Evolutionary conservation across 2,113 vertebrate genomes (phyloP), one percentile per base, ranked within the genome.

Genomic region (Neomonachus schauinslandi): DNA sequence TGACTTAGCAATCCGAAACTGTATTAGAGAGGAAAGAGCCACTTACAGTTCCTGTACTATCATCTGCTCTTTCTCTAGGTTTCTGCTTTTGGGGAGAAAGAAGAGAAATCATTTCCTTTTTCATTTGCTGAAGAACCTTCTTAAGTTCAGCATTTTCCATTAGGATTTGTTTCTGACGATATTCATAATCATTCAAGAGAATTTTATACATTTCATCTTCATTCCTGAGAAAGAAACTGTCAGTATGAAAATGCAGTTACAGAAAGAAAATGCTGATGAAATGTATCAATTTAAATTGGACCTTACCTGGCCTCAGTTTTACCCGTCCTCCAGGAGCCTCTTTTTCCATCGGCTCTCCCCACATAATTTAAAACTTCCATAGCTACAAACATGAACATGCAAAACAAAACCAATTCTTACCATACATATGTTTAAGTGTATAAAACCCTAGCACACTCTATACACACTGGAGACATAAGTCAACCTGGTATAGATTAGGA

Each of bases 91-190:
- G 97, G 46, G 99, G 99, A 98, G 99, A 99, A 80, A 99, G 98
- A 96, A 99, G 99, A 53, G 99, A 99, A 77, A 99, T 99, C 99
- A 99, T 99, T 94, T 99, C 99, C 98, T 99, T 99, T 97, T 99
- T 99, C 99, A 99, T 99, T 98, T 99, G 99, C 98, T 99, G 99
- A 92, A 99, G 99, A 91, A 99, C 99, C 97, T 99, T 99, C 98
- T 99, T 99, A 77, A 99, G 99, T 98, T 99, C 99, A 22, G 99
- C 99, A 53, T 99, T 99, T 99, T 99, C 99, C 96, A 99, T 28
- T 98, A 99, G 98, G 96, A 99, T 98, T 33, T 99, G 98, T 91
- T 99, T 99, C 98, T 99, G 99, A 81, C 99, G 99, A 12, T 98
- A 98, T 96, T 99, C 99, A 31, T 99, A 99, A 96, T 99, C 99